A percentile compares a stretch with the other conserved stretches of the same genome.
phyloP scores from a whole-genome alignment of 2,888 invertebrate species.

The Aleiodes alternator region DNA sequence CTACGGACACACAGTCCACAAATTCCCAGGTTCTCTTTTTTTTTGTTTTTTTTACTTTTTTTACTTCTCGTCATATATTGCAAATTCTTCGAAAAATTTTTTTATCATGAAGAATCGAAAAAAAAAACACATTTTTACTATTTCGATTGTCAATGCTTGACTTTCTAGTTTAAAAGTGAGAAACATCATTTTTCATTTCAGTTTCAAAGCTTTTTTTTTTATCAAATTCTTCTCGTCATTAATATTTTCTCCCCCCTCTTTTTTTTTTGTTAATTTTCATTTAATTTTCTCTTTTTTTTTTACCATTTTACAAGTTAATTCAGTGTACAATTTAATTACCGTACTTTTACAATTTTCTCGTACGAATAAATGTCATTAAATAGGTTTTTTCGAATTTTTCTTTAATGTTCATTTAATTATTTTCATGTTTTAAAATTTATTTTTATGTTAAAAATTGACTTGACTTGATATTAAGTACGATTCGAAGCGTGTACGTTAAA shows the following conservation, averaged over 20 bases:
- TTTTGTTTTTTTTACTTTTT: too few relatives aligned
- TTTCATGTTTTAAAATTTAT: conserved; percentile 1
- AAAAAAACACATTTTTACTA: conserved; percentile 56
- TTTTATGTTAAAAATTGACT: conserved; percentile 53
- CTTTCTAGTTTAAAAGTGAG: conserved; percentile 65
- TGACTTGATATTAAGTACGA: conserved; percentile 44
- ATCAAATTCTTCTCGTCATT: conserved; percentile 35
- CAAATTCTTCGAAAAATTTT: neutral
- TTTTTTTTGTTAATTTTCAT: conserved; percentile 8
- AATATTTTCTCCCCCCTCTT: neutral
- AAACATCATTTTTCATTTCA: conserved; percentile 11
- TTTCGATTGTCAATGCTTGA: conserved; percentile 75
- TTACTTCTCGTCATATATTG: neutral
- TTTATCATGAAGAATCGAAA: neutral
- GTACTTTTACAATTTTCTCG: conserved; percentile 35
- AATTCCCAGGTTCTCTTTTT: neutral
- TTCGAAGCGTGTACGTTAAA: conserved; percentile 45
- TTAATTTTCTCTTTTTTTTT: conserved; percentile 44
- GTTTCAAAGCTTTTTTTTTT: conserved; percentile 22
- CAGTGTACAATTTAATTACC: conserved; percentile 19
- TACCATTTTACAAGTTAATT: conserved; percentile 40
- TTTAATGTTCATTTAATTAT: conserved; percentile 43
- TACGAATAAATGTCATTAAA: conserved; percentile 39
- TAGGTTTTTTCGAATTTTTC: conserved; percentile 36
- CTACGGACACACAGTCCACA: conserved; percentile 1